Evolutionary conservation across 2,888 invertebrate species (phyloP), one percentile per base, ranked within the genome.

Genomic region (Hyposoter didymator): DNA sequence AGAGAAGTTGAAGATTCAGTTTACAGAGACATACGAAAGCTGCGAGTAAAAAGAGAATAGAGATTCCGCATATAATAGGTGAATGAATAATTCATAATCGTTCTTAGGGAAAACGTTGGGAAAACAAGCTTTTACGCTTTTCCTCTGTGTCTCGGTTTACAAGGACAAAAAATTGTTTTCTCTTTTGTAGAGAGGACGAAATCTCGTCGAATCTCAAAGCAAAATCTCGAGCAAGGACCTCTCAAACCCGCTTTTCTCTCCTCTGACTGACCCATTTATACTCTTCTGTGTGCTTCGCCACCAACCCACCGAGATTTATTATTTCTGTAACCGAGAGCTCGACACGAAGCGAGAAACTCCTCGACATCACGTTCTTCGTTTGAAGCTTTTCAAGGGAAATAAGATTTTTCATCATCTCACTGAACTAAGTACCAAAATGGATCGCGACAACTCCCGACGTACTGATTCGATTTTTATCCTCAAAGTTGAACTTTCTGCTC

Each of bases 191-290:
- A 22, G 70, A 82, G 45, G 67, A 67, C 43, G 17, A 59, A 73
- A 64, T 52, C 45, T 78, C 85, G 55, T 70, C 67, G 82, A 82
- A 80, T 52, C 82, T 85, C 85, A 85, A 85, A 85, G 85, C 79
- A 28, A 72, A 59, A 49, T 55, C 82, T 78, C 52, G 52, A 52
- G 66, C 78, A 62, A 82, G 85, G 85, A 82, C 76, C 85, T 76
- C 82, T 82, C 45, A 45, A 28, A 59, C 39, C 55, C 55, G 66
- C 64, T 64, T 55, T 39, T 66, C 62, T 66, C 47, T 64, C 66
- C 59, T 55, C 75, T 62, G 86, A 86, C 79, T 87, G 88, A 88
- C 88, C 88, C 82, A 88, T 84, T 88, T 88, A 73, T 78, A 76
- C 84, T 81, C 72, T 76, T 78, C 49, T 22, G 12, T 66, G 39